phyloP scores from a whole-genome alignment of 2,797 vertebrate genomes.

The Crax fasciolata region DNA sequence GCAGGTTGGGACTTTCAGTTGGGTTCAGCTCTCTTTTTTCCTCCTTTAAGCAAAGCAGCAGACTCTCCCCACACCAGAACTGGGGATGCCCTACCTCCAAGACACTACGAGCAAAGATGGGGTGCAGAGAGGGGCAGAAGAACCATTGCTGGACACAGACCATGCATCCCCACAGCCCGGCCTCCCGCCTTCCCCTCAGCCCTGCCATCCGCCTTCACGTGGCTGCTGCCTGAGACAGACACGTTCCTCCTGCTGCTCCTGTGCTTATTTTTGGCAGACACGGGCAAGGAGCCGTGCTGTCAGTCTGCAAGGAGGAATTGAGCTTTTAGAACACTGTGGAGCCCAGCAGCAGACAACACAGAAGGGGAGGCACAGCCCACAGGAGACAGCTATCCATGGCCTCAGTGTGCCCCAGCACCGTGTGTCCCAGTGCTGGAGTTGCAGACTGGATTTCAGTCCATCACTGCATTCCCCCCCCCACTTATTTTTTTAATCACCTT shows the following conservation, averaged over 20 bases:
- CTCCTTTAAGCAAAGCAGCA: neutral
- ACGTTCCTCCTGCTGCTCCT: neutral
- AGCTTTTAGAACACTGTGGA: neutral
- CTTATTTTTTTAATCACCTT: slow-evolving; percentile 16
- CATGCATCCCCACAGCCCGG: slow-evolving; percentile 8
- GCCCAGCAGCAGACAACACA: neutral
- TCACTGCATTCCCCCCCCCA: neutral
- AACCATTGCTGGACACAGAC: neutral
- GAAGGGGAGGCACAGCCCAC: neutral
- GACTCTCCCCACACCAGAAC: neutral
- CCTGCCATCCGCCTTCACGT: neutral
- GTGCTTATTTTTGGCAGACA: neutral
- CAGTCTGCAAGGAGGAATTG: neutral
- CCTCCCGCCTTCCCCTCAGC: neutral
- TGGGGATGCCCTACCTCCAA: neutral
- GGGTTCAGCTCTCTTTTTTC: neutral
- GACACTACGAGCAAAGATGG: neutral
- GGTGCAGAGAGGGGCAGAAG: neutral
- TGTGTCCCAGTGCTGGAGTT: neutral
- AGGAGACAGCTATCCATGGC: neutral
- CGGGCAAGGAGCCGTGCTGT: neutral
- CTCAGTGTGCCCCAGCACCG: neutral
- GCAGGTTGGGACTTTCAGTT: neutral
- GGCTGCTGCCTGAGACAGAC: neutral
- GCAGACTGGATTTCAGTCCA: neutral